A percentile compares a stretch with the other conserved stretches of the same genome.
These are phyloP conservation scores for Coecobrya sp. DNA, from an alignment of 2,888 invertebrate genomes.

Conservation along the genomic window DNA sequence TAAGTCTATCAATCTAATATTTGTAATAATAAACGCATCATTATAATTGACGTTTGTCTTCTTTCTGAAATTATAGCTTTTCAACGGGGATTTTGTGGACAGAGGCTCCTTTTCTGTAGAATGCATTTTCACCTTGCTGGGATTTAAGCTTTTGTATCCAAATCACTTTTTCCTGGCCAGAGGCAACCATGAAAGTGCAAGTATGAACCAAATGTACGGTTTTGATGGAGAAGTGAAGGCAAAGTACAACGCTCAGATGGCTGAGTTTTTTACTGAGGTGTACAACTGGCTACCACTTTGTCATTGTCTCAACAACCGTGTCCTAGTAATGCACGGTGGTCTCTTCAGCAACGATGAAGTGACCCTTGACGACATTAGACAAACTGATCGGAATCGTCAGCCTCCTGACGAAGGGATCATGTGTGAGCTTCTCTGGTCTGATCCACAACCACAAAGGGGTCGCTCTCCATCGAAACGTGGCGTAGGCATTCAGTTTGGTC, in stretches of 20 bases:
- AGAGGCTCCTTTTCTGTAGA: slow-evolving; percentile 99
- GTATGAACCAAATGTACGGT: slow-evolving; percentile 99
- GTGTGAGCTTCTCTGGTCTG: slow-evolving; percentile 99
- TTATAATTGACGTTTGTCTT: too few relatives aligned
- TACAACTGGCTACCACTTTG: slow-evolving; percentile 99
- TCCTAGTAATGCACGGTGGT: slow-evolving; percentile 99
- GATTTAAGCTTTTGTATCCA: slow-evolving; percentile 98
- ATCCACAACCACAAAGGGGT: slow-evolving; percentile 97
- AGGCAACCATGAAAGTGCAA: slow-evolving; percentile 99
- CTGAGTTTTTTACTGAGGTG: slow-evolving; percentile 99
- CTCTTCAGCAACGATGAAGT: slow-evolving; percentile 97
- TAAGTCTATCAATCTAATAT: too few relatives aligned
- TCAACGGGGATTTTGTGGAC: slow-evolving; percentile 99
- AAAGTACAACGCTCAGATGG: slow-evolving; percentile 98
- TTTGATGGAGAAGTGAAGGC: slow-evolving; percentile 99
- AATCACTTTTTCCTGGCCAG: slow-evolving; percentile 99
- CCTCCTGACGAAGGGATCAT: slow-evolving; percentile 99
- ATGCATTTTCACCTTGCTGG: slow-evolving; percentile 98
- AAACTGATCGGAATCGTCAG: slow-evolving; percentile 97
- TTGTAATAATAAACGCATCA: too few relatives aligned
- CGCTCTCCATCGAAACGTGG: slow-evolving; percentile 98
- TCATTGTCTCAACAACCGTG: slow-evolving; percentile 96
- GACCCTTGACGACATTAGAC: slow-evolving; percentile 96
- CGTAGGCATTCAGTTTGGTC: slow-evolving; percentile 99
- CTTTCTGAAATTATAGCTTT: slow-evolving; percentile 90